Base-by-base conservation (phyloP, 2,888 invertebrate genomes). In the Epinotia bilunana region DNA sequence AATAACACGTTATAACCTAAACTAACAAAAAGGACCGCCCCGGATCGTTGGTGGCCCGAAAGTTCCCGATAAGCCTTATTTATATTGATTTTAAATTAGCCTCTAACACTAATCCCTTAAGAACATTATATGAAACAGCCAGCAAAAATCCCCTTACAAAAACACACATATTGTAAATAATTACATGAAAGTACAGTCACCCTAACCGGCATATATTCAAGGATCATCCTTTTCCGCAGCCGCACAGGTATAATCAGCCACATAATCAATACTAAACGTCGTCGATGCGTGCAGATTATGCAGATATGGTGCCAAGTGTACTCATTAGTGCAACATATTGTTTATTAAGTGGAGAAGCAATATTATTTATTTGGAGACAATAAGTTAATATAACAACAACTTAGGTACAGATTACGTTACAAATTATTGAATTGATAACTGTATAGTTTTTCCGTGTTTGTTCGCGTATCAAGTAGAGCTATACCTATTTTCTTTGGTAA, bases 201-300 rank as follows among this genome's bases (percentile, higher is more conserved):
- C 72, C 72, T 76, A 78, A 55, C 43, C 55, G 43, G 53, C 76
- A 64, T 78, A 78, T 80, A 79, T 81, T 58, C 74, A 75, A 71
- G 72, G 77, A 78, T 74, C 68, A 77, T 76, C 77, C 69, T 70
- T 73, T 73, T 63, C 67, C 33, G 60, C 55, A 39, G 39, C 9
- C 9, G 39, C 39, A 9, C 76, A 60, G 74, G 75, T 78, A 79
- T 76, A 76, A 76, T 78, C 77, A 78, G 74, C 76, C 55, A 78
- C 79, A 81, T 76, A 72, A 73, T 73, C 76, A 80, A 80, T 79
- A 78, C 78, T 78, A 75, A 81, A 79, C 71, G 79, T 79, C 79
- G 79, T 70, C 62, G 79, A 79, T 77, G 76, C 78, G 73, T 74
- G 73, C 72, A 73, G 81, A 81, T 81, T 78, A 80, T 67, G 73